These are phyloP conservation scores for Gobio gobio DNA, from an alignment of 2,113 vertebrate genomes.

Conservation along the genomic window DNA sequence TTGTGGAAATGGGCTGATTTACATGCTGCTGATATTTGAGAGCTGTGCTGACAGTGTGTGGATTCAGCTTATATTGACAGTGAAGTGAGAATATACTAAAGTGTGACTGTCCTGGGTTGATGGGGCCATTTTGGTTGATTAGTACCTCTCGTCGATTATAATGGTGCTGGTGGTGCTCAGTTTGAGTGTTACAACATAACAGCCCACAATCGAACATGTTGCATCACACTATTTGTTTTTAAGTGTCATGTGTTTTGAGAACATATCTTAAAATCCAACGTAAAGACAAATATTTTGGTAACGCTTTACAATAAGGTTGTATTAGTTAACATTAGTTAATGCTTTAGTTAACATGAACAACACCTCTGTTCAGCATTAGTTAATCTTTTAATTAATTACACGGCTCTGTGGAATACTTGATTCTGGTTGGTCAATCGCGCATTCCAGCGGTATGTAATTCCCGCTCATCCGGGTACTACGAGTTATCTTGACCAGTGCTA, in stretches of 20 bases:
- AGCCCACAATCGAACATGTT: neutral
- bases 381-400: too few relatives aligned
- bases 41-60: constrained; percentile 7
- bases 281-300: neutral
- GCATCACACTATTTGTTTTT: neutral
- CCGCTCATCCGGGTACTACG: too few relatives aligned
- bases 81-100: neutral
- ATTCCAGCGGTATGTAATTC: too few relatives aligned
- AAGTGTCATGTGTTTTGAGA: neutral
- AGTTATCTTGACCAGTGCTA: too few relatives aligned
- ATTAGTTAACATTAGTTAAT: too few relatives aligned
- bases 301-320: too few relatives aligned
- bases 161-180: neutral
- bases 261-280: neutral
- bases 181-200: neutral
- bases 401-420: too few relatives aligned
- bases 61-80: constrained; percentile 19
- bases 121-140: neutral
- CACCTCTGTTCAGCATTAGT: too few relatives aligned
- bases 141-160: neutral
- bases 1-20: constrained; percentile 6
- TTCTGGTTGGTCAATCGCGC: too few relatives aligned
- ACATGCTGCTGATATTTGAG: constrained; percentile 23
- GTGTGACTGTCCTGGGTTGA: neutral
- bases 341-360: too few relatives aligned